Evolutionary conservation across 2,113 vertebrate species (phyloP).

Genomic region (Siphamia tubifer): DNA sequence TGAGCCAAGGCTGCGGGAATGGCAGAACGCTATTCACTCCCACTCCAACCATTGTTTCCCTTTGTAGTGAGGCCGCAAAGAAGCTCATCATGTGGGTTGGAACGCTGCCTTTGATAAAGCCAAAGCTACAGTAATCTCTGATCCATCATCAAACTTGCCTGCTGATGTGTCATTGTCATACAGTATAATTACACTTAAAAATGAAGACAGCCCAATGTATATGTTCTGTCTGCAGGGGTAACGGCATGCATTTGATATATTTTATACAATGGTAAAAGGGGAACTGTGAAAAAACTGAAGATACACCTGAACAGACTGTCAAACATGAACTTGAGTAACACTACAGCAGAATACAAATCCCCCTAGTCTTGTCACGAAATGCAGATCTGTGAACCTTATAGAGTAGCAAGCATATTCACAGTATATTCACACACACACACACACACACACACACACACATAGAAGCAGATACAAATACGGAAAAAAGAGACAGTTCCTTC

Average conservation of each 20-base stretch:
- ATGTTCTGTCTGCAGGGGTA: neutral
- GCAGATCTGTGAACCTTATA: constrained; percentile 46
- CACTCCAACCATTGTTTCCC: constrained; percentile 60
- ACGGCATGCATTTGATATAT: neutral
- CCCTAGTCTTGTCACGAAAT: constrained; percentile 71
- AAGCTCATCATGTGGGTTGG: constrained; percentile 49
- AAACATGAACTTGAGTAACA: constrained; percentile 37
- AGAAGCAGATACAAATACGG: constrained; percentile 39
- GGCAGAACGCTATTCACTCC: constrained; percentile 51
- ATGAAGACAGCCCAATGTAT: neutral
- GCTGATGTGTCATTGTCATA: neutral
- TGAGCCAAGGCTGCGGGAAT: constrained; percentile 56
- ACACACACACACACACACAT: constrained; percentile 3
- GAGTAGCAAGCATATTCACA: constrained; percentile 45
- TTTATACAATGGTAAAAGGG: neutral
- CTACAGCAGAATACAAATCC: constrained; percentile 69
- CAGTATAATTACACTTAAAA: neutral
- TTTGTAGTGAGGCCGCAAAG: constrained; percentile 61
- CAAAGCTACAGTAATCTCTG: constrained; percentile 9
- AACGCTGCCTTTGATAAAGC: constrained; percentile 48
- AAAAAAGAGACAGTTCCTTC: constrained; percentile 74
- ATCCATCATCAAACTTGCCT: constrained; percentile 27
- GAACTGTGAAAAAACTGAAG: neutral
- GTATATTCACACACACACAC: constrained; percentile 29
- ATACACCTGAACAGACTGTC: neutral